A percentile compares a stretch with the other conserved stretches of the same genome.
Conservation (phyloP, 2,797 vertebrate species). For the Eutrigla gurnardus region DNA sequence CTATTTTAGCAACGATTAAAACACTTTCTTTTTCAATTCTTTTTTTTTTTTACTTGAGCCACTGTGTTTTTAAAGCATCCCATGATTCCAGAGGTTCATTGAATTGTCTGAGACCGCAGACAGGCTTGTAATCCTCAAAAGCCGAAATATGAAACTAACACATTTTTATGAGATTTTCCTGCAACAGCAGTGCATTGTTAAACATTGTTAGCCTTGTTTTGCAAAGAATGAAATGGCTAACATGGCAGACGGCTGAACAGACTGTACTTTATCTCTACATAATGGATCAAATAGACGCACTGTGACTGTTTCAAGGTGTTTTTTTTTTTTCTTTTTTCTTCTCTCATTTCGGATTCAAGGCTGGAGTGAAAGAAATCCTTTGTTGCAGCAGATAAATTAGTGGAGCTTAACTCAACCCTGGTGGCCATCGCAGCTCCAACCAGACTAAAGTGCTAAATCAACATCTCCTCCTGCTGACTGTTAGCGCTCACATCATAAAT, state of each 20-base stretch:
- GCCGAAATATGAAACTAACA: slow-evolving; percentile 45
- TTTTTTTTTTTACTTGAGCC: not conserved
- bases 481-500: slow-evolving; percentile 82
- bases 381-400: slow-evolving; percentile 66
- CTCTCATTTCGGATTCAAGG: slow-evolving; percentile 37
- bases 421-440: slow-evolving; percentile 54
- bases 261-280: slow-evolving; percentile 51
- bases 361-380: slow-evolving; percentile 63
- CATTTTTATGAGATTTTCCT: slow-evolving; percentile 36
- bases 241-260: slow-evolving; percentile 42
- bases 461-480: slow-evolving; percentile 76
- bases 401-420: slow-evolving; percentile 52
- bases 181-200: slow-evolving; percentile 39
- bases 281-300: slow-evolving; percentile 50
- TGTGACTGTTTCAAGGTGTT: slow-evolving; percentile 49
- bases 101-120: slow-evolving; percentile 11
- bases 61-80: not conserved
- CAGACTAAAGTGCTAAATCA: slow-evolving; percentile 65
- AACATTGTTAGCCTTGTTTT: slow-evolving; percentile 38
- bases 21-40: not conserved
- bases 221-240: slow-evolving; percentile 49
- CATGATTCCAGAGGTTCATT: slow-evolving; percentile 11
- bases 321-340: not conserved
- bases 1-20: not conserved
- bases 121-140: slow-evolving; percentile 29